Base-by-base conservation (phyloP, 2,888 invertebrate genomes). In the Lepidocyrtinus sp. region DNA sequence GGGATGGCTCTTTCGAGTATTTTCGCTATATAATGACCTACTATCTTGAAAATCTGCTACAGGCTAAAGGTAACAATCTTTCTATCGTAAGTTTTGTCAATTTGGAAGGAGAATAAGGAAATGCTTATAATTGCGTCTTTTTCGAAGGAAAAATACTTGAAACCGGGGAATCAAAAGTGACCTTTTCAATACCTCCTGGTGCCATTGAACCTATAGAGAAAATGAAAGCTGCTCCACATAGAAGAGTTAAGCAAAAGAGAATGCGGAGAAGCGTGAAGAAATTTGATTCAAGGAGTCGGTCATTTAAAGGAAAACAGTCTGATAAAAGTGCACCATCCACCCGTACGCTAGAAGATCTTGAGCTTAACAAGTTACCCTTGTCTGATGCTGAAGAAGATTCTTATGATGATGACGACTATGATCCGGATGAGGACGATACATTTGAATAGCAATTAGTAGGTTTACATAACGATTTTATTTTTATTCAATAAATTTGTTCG, bases 21-120 rank as follows among this genome's bases (percentile, higher is more conserved):
- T 82, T 82, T 71, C 84, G 86, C 1, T 85, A 85, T 24, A 81
- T 82, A n/a, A 83, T 86, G 19, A 83, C 77, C n/a, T 75, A 83
- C 15, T 79, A 85, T 64, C 71, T 85, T 26, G 86, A 86, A 76
- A 65, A 82, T 27, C 67, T 79, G 59, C 62, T 86, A 2, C 69
- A 75, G 25, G 79, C 75, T 9, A 27, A 76, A 22, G 86, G 86
- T 86, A n/a, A n/a, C n/a, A n/a, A n/a, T n/a, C n/a, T n/a, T n/a
- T n/a, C n/a, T n/a, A n/a, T n/a, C n/a, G n/a, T n/a, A n/a, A n/a
- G n/a, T n/a, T n/a, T n/a, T n/a, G n/a, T n/a, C n/a, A n/a, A n/a
- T n/a, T n/a, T n/a, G n/a, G n/a, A n/a, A n/a, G n/a, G n/a, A n/a
- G n/a, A n/a, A n/a, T n/a, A n/a, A n/a, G n/a, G n/a, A n/a, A n/a